Percentiles rank a stretch among this genome's conserved stretches.
phyloP scores from a whole-genome alignment of 2,797 vertebrate genomes.

The Adelosebastes latens region DNA sequence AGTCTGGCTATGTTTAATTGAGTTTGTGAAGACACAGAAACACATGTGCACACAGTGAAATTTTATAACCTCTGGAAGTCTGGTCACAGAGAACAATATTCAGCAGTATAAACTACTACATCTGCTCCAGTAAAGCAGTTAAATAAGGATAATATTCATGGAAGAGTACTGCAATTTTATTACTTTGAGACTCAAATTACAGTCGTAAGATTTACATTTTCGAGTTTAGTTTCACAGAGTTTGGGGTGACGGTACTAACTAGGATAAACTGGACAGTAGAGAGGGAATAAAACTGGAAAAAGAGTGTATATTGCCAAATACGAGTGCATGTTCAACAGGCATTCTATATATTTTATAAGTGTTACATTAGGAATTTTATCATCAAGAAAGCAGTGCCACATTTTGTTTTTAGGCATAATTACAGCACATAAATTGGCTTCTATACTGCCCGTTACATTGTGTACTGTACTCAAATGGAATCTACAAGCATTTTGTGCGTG shows the following conservation, averaged over 20 bases:
- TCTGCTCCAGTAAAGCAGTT: not conserved
- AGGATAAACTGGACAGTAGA: not conserved
- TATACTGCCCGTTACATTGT: not conserved
- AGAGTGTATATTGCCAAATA: too few species aligned
- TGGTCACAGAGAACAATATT: not conserved
- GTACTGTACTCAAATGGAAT: not conserved
- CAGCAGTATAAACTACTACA: not conserved
- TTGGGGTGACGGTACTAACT: not conserved
- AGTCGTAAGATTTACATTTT: not conserved
- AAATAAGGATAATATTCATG: not conserved
- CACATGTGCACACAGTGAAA: constrained; percentile 6
- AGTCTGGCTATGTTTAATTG: not conserved
- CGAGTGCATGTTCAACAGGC: too few species aligned
- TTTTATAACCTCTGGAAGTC: constrained; percentile 15
- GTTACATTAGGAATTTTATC: not conserved
- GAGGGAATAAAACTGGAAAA: not conserved
- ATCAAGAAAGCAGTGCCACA: not conserved
- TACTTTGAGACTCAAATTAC: not conserved
- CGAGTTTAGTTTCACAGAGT: not conserved
- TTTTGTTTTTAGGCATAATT: not conserved
- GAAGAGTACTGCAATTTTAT: not conserved
- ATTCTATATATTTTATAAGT: not conserved
- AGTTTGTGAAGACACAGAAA: constrained; percentile 17
- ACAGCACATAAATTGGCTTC: not conserved
- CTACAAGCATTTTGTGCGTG: not conserved